Percentiles rank a stretch among this genome's conserved stretches.
Conservation (phyloP, 2,797 vertebrate species). For the Mus caroli region DNA sequence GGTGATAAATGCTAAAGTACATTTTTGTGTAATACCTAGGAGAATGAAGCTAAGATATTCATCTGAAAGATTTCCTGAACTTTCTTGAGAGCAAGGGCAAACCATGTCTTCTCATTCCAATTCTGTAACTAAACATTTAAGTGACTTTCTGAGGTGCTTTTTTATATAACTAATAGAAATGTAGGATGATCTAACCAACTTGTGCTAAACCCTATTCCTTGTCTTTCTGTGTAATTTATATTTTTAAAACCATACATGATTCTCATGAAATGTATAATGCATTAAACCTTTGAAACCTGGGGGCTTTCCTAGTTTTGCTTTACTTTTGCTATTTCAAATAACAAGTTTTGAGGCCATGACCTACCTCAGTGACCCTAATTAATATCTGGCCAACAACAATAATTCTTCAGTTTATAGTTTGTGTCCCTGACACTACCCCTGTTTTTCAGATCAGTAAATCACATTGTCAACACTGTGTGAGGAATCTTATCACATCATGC, state of each 20-base stretch:
- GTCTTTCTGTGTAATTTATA: conserved; percentile 2
- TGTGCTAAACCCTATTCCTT: neutral
- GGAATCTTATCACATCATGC: neutral
- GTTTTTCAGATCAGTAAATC: conserved; percentile 42
- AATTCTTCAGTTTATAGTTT: conserved; percentile 3
- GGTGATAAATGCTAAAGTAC: neutral
- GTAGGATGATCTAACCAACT: neutral
- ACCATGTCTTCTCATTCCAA: neutral
- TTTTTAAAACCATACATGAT: neutral
- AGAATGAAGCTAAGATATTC: conserved; percentile 22
- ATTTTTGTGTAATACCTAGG: neutral
- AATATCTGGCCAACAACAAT: neutral
- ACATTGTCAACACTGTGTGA: neutral
- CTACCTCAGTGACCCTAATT: neutral
- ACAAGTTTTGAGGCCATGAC: neutral
- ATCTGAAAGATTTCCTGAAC: neutral
- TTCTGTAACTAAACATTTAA: neutral
- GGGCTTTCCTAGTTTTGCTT: conserved; percentile 41
- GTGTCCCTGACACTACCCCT: conserved; percentile 26
- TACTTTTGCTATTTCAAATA: conserved; percentile 46
- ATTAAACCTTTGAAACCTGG: conserved; percentile 10
- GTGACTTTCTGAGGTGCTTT: neutral
- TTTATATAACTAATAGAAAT: neutral
- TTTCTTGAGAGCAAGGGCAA: neutral
- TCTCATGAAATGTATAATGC: neutral